These are phyloP conservation scores for Aporrectodea caliginosa DNA, from an alignment of 1,140 invertebrate genomes.

Conservation along the genomic window DNA sequence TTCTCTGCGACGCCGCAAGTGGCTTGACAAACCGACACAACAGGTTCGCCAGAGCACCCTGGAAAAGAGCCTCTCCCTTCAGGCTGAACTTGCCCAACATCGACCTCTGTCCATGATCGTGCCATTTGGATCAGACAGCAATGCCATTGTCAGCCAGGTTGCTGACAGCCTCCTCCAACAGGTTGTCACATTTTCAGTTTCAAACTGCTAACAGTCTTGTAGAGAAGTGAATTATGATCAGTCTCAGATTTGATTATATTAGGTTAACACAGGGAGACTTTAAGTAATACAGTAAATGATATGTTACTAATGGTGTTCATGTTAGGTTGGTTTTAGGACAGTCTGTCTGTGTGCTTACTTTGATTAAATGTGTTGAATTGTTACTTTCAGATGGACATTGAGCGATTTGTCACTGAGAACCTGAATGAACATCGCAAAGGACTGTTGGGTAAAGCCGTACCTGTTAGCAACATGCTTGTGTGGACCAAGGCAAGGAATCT, in stretches of 20 bases:
- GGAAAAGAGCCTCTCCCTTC: slow-evolving; percentile 49
- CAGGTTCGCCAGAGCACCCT: slow-evolving; percentile 30
- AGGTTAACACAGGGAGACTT: too few species aligned
- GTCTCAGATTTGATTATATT: too few species aligned
- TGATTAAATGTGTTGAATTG: too few species aligned
- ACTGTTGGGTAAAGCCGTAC: slow-evolving; percentile 74
- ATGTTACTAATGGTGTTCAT: too few species aligned
- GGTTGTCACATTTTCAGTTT: background rate
- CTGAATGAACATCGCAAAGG: slow-evolving; percentile 86
- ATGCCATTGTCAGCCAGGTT: slow-evolving; percentile 23
- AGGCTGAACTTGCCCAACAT: slow-evolving; percentile 46
- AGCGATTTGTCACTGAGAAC: slow-evolving; percentile 90
- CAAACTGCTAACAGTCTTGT: too few species aligned
- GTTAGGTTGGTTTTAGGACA: too few species aligned
- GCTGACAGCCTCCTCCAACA: slow-evolving; percentile 15
- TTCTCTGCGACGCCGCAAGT: slow-evolving; percentile 59
- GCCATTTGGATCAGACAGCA: slow-evolving; percentile 19
- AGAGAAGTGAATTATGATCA: too few species aligned
- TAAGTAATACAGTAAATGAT: too few species aligned
- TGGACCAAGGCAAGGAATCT: slow-evolving; percentile 79
- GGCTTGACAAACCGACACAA: background rate
- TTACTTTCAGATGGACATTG: slow-evolving; percentile 59
- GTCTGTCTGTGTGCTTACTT: too few species aligned
- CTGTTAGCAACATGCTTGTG: slow-evolving; percentile 82
- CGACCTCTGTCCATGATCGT: slow-evolving; percentile 54